phyloP scores from a whole-genome alignment of 2,113 vertebrate genomes.

The Paramormyrops kingsleyae region DNA sequence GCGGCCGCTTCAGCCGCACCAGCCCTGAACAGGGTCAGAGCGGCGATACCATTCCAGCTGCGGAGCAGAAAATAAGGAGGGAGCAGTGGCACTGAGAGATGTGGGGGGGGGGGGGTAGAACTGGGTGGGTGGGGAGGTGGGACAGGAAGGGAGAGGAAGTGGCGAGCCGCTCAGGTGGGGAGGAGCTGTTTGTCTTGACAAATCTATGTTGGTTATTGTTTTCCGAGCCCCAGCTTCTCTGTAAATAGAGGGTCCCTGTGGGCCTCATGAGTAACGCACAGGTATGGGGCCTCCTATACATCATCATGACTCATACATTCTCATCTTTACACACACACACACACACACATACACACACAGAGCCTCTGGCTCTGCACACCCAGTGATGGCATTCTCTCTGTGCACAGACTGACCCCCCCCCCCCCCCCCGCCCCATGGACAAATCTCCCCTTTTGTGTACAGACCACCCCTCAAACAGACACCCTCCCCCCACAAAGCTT shows the following conservation, averaged over 20 bases:
- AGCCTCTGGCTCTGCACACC: neutral
- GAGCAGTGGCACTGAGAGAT: neutral
- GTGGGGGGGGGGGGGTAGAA: neutral
- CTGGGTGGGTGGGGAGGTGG: constrained; percentile 1
- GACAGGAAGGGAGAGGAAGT: constrained; percentile 25
- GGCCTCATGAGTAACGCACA: constrained; percentile 9
- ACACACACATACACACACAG: constrained; percentile 11
- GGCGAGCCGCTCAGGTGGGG: constrained; percentile 31
- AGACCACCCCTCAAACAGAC: neutral
- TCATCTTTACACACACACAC: constrained; percentile 13
- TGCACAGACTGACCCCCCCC: neutral
- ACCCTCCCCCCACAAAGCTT: neutral
- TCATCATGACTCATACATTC: neutral
- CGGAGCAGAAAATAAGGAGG: neutral
- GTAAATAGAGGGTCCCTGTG: constrained; percentile 20
- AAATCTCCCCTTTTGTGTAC: neutral
- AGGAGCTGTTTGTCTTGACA: constrained; percentile 1
- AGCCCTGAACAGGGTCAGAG: neutral
- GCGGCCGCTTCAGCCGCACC: neutral
- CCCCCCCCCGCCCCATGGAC: neutral
- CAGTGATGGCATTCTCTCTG: neutral
- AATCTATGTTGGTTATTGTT: constrained; percentile 9
- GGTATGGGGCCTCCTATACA: neutral
- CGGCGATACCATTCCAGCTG: neutral
- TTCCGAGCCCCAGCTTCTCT: neutral